Evolutionary conservation across 37 sponge, comb jelly and placozoan genomes (phyloP).

Genomic region (Aplysina aerophoba): DNA sequence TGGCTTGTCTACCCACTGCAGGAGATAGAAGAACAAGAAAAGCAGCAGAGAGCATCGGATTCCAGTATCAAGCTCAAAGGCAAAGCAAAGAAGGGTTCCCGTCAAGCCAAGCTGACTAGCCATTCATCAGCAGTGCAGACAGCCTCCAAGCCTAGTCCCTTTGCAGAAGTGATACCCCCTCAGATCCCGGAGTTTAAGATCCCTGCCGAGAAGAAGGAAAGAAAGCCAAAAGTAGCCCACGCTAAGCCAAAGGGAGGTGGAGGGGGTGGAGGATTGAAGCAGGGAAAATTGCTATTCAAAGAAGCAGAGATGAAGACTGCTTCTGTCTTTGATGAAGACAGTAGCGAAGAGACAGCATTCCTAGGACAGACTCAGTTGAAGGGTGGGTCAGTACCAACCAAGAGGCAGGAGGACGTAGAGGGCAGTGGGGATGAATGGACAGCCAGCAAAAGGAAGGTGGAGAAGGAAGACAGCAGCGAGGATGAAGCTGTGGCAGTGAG

Average conservation of each 20-base stretch:
- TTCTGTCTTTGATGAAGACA: conserved; percentile 13
- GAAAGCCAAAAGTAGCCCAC: not conserved
- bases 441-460: too few relatives aligned
- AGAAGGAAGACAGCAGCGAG: too few relatives aligned
- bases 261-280: conserved; percentile 1
- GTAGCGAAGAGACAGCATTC: not conserved
- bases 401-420: too few relatives aligned
- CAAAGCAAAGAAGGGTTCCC: conserved; percentile 32
- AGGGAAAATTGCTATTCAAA: not conserved
- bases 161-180: conserved; percentile 68
- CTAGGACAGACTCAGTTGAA: too few relatives aligned
- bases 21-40: conserved; percentile 64
- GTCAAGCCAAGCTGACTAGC: conserved; percentile 67
- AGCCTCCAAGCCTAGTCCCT: conserved; percentile 63
- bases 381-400: too few relatives aligned
- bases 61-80: conserved; percentile 47
- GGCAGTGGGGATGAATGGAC: too few relatives aligned
- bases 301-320: not conserved
- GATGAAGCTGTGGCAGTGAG: too few relatives aligned
- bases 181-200: conserved; percentile 67
- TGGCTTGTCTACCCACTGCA: not conserved
- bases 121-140: conserved; percentile 13
- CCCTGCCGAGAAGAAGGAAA: conserved; percentile 41
- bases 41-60: conserved; percentile 43
- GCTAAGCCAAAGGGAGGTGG: not conserved